These are phyloP conservation scores for Argya squamiceps DNA, from an alignment of 2,797 vertebrate species.

Conservation along the genomic window DNA sequence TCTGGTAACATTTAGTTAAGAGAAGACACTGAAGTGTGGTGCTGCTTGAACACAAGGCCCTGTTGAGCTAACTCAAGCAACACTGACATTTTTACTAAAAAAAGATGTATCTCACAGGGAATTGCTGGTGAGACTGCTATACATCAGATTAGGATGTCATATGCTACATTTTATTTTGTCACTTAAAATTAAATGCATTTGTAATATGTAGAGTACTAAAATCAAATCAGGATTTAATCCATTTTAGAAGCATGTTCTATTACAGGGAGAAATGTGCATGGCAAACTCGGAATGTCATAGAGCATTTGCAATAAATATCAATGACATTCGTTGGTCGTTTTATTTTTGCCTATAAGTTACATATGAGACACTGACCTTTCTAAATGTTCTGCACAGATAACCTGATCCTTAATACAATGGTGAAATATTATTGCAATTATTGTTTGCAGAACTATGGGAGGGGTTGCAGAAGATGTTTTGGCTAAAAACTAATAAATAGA, in stretches of 20 bases:
- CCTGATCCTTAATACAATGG: background rate
- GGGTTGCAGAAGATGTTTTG: background rate
- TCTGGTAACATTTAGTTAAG: background rate
- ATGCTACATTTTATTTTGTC: constrained; percentile 64
- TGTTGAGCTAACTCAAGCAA: background rate
- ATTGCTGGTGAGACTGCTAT: constrained; percentile 17
- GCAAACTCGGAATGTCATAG: background rate
- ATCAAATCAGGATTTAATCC: constrained; percentile 61
- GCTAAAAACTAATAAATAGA: background rate
- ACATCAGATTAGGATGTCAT: constrained; percentile 35
- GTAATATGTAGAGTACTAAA: constrained; percentile 60
- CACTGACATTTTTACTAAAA: constrained; percentile 1
- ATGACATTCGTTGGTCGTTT: background rate
- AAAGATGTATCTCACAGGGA: background rate
- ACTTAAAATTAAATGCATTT: constrained; percentile 69
- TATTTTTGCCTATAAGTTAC: background rate
- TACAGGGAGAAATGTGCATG: background rate
- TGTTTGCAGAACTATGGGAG: background rate
- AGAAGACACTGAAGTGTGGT: background rate
- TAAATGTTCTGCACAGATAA: constrained; percentile 17
- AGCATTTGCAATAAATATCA: constrained; percentile 60
- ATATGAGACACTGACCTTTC: constrained; percentile 32
- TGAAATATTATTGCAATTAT: constrained; percentile 52
- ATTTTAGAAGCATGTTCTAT: constrained; percentile 49
- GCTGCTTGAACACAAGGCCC: background rate